A percentile compares a stretch with the other conserved stretches of the same genome.
These are phyloP conservation scores for Athalia rosae DNA, from an alignment of 2,888 invertebrate species.

Conservation along the genomic window DNA sequence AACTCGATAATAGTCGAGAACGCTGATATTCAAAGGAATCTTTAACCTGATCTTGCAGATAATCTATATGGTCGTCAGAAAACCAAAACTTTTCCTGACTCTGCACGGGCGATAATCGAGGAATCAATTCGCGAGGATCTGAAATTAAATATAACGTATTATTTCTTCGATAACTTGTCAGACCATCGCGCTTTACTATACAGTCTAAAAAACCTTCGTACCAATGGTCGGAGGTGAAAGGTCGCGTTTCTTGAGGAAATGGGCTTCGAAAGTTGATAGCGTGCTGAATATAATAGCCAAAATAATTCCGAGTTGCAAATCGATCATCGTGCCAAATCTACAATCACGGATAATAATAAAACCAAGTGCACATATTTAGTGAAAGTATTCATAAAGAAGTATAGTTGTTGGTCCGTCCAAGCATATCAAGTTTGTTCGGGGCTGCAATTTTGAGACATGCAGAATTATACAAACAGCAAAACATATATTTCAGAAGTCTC, in stretches of 20 bases:
- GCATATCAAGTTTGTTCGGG: background rate
- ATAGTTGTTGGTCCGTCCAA: no score
- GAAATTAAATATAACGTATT: background rate
- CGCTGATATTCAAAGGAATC: background rate
- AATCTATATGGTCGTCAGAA: background rate
- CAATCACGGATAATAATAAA: background rate
- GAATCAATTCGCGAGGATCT: background rate
- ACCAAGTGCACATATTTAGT: background rate
- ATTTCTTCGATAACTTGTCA: background rate
- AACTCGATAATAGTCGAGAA: slow-evolving; percentile 13
- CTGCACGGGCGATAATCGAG: background rate
- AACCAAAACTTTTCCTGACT: background rate
- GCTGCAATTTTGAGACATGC: background rate
- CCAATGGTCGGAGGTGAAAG: background rate
- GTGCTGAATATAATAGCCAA: slow-evolving; percentile 15
- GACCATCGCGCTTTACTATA: no score
- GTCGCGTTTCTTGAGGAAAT: slow-evolving; percentile 6
- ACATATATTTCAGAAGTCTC: no score
- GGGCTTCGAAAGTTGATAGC: background rate
- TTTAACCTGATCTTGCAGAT: slow-evolving; percentile 7
- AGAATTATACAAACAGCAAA: no score
- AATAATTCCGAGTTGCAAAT: background rate
- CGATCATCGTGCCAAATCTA: slow-evolving; percentile 5
- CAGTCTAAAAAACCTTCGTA: background rate
- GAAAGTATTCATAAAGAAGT: no score